Evolutionary conservation across 2,888 invertebrate genomes (phyloP), one percentile per base, ranked within the genome.

Genomic region (Agriopis aurantiaria): DNA sequence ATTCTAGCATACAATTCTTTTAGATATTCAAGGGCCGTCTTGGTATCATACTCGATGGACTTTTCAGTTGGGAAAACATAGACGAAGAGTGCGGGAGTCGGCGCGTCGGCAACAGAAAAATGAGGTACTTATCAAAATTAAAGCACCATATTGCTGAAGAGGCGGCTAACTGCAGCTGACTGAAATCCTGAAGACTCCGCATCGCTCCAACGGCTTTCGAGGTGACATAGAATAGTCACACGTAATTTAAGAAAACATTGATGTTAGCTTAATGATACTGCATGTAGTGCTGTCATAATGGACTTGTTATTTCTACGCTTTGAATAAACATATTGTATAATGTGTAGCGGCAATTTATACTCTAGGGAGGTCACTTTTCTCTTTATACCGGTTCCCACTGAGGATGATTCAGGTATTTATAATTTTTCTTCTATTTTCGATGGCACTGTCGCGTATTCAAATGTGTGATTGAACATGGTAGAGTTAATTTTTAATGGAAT

Each of bases 371-470:
- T 90, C 86, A 86, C 84, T 85, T 86, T 80, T 87, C 86, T 85
- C 87, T 88, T 86, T 90, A 89, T 87, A 88, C 90, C 90, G 87
- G 91, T 89, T 85, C 85, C 91, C 87, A 88, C 88, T 90, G 87
- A 89, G 92, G 93, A 92, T 88, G 84, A 88, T 87, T 91, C 93
- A 94, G 93, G 93, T 94, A 94, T 94, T 94, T 93, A 93, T 93
- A 85, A 84, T 86, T 81, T 81, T 82, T 84, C 82, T 85, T 88
- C 85, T 89, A 88, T 89, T 85, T 78, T 86, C 82, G 82, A 87
- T 87, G 84, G 86, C 82, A 85, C 80, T 87, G 84, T 88, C 84
- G 83, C 86, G 84, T 87, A 83, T 78, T 84, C 83, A 78, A 82
- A 84, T 84, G 87, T 91, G 88, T 89, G 88, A 86, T 87, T 80